These are phyloP conservation scores for Chaetodon trifascialis DNA, from an alignment of 2,113 vertebrate species.

Conservation along the genomic window DNA sequence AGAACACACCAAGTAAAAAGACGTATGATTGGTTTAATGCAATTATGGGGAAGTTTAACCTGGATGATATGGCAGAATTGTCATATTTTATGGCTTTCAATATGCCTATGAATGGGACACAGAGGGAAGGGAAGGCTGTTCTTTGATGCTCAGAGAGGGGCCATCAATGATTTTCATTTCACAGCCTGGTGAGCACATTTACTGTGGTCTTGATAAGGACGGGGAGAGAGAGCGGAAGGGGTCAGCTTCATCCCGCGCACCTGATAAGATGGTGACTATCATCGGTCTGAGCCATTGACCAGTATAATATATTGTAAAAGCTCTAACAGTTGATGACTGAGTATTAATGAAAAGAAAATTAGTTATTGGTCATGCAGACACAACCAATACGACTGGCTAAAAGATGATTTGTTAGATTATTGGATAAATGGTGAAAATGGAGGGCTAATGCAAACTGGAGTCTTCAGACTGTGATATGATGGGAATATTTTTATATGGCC, in stretches of 20 bases:
- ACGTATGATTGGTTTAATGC: constrained; percentile 74
- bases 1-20: constrained; percentile 61
- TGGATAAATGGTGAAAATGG: neutral
- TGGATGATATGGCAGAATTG: constrained; percentile 74
- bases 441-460: neutral
- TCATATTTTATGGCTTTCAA: constrained; percentile 77
- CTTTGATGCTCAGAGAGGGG: constrained; percentile 65
- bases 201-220: constrained; percentile 64
- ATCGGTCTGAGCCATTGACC: constrained; percentile 23
- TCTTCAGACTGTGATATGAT: neutral
- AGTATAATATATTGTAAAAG: constrained; percentile 18
- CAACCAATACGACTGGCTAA: neutral
- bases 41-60: constrained; percentile 75
- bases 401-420: neutral
- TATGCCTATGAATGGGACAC: constrained; percentile 67
- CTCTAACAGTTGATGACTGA: constrained; percentile 17
- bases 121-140: constrained; percentile 58
- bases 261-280: constrained; percentile 30
- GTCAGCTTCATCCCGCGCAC: constrained; percentile 44
- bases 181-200: constrained; percentile 77
- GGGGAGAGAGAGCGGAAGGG: constrained; percentile 38
- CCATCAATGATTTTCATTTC: constrained; percentile 81
- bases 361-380: neutral
- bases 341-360: neutral
- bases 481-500: neutral